Base-by-base conservation (phyloP, 2,113 vertebrate species). In the Oenanthe melanoleuca region DNA sequence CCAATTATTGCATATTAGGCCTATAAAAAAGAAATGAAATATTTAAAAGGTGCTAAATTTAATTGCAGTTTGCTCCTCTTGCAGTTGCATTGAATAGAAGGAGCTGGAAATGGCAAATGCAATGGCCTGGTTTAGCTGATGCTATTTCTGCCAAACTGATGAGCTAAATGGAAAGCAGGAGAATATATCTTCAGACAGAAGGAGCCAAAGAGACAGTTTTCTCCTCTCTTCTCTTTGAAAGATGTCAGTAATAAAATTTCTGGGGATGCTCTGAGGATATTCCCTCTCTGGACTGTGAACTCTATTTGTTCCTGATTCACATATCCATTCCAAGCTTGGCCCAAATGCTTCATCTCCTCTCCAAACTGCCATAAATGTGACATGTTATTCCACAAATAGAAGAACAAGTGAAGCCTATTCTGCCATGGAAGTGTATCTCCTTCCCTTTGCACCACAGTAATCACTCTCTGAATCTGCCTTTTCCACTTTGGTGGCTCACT, bases 1-100 rank as follows among this genome's bases (percentile, higher is more conserved):
- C 88, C 90, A 95, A 33, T 88, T 88, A 72, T 44, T 94, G 45
- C 34, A 67, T 92, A 82, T 90, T 95, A 89, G 49, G 89, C 50
- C 52, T 90, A 61, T 87, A 86, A 92, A 94, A 94, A 78, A 80
- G 37, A 91, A 89, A 91, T 47, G 49, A 86, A 93, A 77, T 88
- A 86, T 75, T 92, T 95, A 63, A 93, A 89, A 96, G 66, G 29
- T 93, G 64, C 59, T 88, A 88, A 77, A 63, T 94, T 94, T 80
- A 80, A 86, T 73, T 69, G 40, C 19, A 67, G 77, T 60, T 29
- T 79, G 26, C 25, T 92, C 23, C 57, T 66, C 50, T 74, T 78
- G n/a, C 59, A 80, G 29, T 85, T 70, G 20, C 28, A 19, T 91
- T 81, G 66, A 92, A 44, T 37, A 80, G n/a, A 73, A 44, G 19